A percentile compares a stretch with the other conserved stretches of the same genome.
Conservation (phyloP, 2,888 invertebrate genomes). For the Neoscelio sp. region DNA sequence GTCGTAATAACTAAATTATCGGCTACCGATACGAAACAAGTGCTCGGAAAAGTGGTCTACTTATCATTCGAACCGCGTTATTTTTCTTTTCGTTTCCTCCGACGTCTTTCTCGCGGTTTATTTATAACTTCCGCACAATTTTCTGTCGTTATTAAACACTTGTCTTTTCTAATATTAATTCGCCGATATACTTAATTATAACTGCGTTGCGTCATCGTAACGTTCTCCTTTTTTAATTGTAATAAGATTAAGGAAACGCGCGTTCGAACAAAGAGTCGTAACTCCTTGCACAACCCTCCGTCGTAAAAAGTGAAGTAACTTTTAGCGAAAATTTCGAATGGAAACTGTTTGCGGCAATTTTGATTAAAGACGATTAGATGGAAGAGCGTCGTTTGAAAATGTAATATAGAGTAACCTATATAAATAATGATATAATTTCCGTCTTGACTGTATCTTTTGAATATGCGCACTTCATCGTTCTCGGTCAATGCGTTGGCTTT, state of each 20-base stretch:
- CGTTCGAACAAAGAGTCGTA: slow-evolving; percentile 5
- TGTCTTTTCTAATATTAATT: too few relatives aligned
- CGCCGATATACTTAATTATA: too few relatives aligned
- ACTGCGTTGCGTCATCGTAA: too few relatives aligned
- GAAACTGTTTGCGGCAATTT: not conserved
- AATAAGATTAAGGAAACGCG: not conserved
- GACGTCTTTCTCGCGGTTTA: not conserved
- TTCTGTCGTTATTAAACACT: too few relatives aligned
- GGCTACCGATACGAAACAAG: slow-evolving; percentile 5
- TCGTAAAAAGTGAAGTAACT: not conserved
- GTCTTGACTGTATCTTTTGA: slow-evolving; percentile 47
- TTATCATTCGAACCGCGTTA: slow-evolving; percentile 13
- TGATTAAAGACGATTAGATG: slow-evolving; percentile 1
- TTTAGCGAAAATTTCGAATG: not conserved
- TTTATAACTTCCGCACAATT: too few relatives aligned
- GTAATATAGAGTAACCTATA: slow-evolving; percentile 26
- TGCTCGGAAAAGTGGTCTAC: slow-evolving; percentile 14
- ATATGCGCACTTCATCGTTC: slow-evolving; percentile 40
- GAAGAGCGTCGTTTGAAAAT: slow-evolving; percentile 18
- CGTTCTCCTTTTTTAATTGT: too few relatives aligned
- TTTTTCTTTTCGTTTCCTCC: slow-evolving; percentile 15
- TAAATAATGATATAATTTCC: slow-evolving; percentile 57
- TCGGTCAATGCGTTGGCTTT: slow-evolving; percentile 59
- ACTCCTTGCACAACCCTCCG: not conserved
- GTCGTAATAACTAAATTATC: slow-evolving; percentile 52